A percentile compares a stretch with the other conserved stretches of the same genome.
These are phyloP conservation scores for Volucella inanis DNA, from an alignment of 2,888 invertebrate genomes.

Conservation along the genomic window DNA sequence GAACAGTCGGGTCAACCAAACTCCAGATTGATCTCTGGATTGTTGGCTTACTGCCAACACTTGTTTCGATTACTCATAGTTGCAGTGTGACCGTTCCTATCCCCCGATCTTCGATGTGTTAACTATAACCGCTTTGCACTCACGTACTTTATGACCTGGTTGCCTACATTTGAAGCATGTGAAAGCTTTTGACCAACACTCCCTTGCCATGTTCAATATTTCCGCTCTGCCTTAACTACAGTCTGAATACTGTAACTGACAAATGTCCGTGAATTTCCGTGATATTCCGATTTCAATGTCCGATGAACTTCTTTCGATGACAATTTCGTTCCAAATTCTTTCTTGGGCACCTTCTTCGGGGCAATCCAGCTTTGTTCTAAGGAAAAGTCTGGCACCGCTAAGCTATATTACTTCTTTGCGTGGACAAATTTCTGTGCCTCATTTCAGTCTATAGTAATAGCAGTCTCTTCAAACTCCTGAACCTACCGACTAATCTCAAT, in stretches of 20 bases:
- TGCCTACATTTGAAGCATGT: not conserved
- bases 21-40: no score
- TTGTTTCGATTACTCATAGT: no score
- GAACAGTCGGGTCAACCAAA: no score
- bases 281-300: constrained; percentile 13
- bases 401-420: not conserved
- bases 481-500: not conserved
- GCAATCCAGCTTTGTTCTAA: constrained; percentile 32
- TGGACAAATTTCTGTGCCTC: not conserved
- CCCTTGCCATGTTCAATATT: not conserved
- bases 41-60: no score
- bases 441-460: not conserved
- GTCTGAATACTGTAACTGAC: not conserved
- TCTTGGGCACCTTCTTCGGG: constrained; percentile 28
- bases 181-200: not conserved
- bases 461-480: constrained; percentile 16
- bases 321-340: constrained; percentile 31
- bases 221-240: not conserved
- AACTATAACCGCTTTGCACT: no score
- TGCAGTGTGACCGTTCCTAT: not conserved
- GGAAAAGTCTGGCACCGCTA: not conserved
- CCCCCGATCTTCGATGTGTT: no score
- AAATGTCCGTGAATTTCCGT: constrained; percentile 12
- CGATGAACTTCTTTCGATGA: constrained; percentile 55
- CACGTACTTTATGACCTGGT: not conserved